phyloP scores from a whole-genome alignment of 23 tunicate species.

The Halocynthia roretzi region DNA sequence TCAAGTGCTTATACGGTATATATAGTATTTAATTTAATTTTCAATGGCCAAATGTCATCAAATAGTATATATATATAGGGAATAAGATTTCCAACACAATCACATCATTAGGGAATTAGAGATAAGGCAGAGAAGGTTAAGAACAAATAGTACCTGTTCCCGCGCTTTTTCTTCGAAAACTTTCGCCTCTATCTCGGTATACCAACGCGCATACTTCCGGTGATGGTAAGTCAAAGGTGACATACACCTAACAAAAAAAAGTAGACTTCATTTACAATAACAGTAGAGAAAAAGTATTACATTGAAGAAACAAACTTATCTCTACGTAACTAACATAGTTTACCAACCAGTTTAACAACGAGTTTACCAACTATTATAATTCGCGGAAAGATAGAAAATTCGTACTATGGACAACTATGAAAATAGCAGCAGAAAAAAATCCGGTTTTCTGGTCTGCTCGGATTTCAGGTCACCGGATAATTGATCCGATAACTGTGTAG shows the following conservation, averaged over 20 bases:
- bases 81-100: too few species aligned
- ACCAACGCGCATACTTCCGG: conserved; percentile 60
- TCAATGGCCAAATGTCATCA: too few species aligned
- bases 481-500: too few species aligned
- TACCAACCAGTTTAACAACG: background rate
- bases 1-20: too few species aligned
- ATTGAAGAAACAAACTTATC: background rate
- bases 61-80: too few species aligned
- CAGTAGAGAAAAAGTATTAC: background rate
- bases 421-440: too few species aligned
- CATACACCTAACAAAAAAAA: conserved; percentile 28
- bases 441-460: too few species aligned
- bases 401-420: too few species aligned
- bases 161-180: conserved; percentile 44
- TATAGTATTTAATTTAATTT: too few species aligned
- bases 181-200: conserved; percentile 38
- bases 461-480: too few species aligned
- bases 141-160: conserved; percentile 20
- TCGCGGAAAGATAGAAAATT: too few species aligned
- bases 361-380: background rate
- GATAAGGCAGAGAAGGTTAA: background rate
- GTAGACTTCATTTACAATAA: background rate
- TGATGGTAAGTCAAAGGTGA: conserved; percentile 60
- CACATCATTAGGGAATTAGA: too few species aligned
- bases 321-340: background rate